These are phyloP conservation scores for Trachymyrmex cornetzi DNA, from an alignment of 1,140 invertebrate genomes.

Conservation along the genomic window DNA sequence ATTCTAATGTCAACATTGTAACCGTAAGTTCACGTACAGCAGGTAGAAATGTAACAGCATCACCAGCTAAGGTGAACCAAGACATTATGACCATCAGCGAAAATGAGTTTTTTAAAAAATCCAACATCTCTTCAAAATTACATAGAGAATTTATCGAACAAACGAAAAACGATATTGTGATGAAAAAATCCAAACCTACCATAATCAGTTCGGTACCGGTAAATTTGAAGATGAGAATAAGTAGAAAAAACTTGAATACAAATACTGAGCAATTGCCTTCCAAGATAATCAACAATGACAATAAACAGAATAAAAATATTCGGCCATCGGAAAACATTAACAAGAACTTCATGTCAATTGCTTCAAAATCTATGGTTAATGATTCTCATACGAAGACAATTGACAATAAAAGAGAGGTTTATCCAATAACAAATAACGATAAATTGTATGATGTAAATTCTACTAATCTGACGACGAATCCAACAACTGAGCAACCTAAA, in stretches of 20 bases:
- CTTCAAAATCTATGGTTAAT: not conserved
- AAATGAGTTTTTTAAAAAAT: not conserved
- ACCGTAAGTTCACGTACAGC: not conserved
- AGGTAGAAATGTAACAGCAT: not conserved
- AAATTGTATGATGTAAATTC: not conserved
- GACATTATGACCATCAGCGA: not conserved
- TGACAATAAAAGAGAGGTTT: not conserved
- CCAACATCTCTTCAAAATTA: not conserved
- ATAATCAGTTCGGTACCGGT: constrained; percentile 41
- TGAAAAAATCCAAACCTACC: constrained; percentile 29
- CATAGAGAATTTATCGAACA: not conserved
- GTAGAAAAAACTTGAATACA: not conserved
- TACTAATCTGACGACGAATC: not conserved
- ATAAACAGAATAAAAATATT: not conserved
- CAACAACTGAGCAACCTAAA: not conserved
- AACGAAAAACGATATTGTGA: not conserved
- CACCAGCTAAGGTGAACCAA: not conserved
- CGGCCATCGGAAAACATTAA: not conserved
- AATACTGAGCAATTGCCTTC: no score
- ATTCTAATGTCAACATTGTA: not conserved
- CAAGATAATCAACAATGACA: not conserved
- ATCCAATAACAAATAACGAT: not conserved
- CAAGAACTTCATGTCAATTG: not conserved
- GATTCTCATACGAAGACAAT: not conserved
- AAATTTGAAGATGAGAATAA: constrained; percentile 18